Base-by-base conservation (phyloP, 2,888 invertebrate species). In the Cheilosia scutellata region DNA sequence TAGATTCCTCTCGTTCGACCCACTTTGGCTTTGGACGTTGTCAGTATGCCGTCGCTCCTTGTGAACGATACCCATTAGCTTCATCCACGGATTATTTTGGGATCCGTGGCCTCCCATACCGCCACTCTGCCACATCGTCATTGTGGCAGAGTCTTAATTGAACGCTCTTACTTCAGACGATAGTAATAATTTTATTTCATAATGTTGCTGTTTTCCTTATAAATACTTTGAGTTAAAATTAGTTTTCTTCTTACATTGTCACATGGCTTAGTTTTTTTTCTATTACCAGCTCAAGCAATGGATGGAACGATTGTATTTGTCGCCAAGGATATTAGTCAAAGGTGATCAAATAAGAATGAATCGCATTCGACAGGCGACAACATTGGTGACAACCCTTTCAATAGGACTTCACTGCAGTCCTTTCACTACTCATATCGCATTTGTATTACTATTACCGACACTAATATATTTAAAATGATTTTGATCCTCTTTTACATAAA, bases 71-170 rank as follows among this genome's bases (percentile, higher is more conserved):
- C 96, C 96, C 96, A 96, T 96, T 88, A 96, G 93, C 92, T 96
- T 96, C 95, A 96, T 95, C 96, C 96, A 96, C 90, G 96, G 96
- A 93, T 96, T 96, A 94, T 96, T 96, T 92, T 95, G 95, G 93
- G 95, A 95, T 91, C 95, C 95, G 94, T 95, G 95, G 93, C 95
- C 95, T 89, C 95, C 95, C 94, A 95, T 95, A 93, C 95, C 95
- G 91, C 94, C 94, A 93, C 95, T 95, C 93, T 95, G 95, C 96
- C 95, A 96, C 96, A 96, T 96, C 93, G 95, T 94, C 94, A 94
- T 94, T 91, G 90, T 93, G 93, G 89, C 90, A 89, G 89, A 88
- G 89, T 88, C 78, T 84, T 66, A 82, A 68, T 86, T 63, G 47
- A 83, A 33, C 62, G 63, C 78, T 53, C 68, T 72, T 62, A 55